These are phyloP conservation scores for Thymallus thymallus DNA, from an alignment of 2,113 vertebrate species.

Conservation along the genomic window DNA sequence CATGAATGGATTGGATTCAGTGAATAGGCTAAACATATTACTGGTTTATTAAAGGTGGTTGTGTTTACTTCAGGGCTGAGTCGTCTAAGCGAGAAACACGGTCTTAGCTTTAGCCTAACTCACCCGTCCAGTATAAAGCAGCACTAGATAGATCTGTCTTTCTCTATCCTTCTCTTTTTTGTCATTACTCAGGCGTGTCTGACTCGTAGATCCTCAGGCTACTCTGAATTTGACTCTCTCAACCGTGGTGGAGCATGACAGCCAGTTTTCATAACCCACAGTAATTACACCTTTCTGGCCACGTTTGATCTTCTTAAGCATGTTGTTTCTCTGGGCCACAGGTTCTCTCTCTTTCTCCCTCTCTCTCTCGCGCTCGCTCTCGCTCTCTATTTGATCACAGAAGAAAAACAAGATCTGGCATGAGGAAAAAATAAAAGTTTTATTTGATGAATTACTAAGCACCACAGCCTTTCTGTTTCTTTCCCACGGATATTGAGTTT, in stretches of 20 bases:
- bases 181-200: conserved; percentile 36
- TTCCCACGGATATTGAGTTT: background rate
- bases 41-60: background rate
- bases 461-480: background rate
- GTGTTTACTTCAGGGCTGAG: conserved; percentile 6
- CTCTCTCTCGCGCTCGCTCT: conserved; percentile 19
- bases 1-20: background rate
- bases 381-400: conserved; percentile 21
- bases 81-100: background rate
- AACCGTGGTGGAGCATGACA: conserved; percentile 40
- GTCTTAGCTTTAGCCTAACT: background rate
- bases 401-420: conserved; percentile 35
- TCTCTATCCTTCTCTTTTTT: background rate
- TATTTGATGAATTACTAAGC: conserved; percentile 12
- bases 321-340: conserved; percentile 33
- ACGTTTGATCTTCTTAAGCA: conserved; percentile 49
- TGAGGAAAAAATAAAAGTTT: conserved; percentile 21
- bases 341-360: conserved; percentile 24
- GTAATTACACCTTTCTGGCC: conserved; percentile 50
- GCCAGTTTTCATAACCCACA: conserved; percentile 50
- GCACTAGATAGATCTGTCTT: background rate
- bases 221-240: conserved; percentile 39
- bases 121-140: background rate
- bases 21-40: background rate
- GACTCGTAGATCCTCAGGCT: conserved; percentile 40